Evolutionary conservation across 2,113 vertebrate species (phyloP).

Genomic region (Oreotragus oreotragus): DNA sequence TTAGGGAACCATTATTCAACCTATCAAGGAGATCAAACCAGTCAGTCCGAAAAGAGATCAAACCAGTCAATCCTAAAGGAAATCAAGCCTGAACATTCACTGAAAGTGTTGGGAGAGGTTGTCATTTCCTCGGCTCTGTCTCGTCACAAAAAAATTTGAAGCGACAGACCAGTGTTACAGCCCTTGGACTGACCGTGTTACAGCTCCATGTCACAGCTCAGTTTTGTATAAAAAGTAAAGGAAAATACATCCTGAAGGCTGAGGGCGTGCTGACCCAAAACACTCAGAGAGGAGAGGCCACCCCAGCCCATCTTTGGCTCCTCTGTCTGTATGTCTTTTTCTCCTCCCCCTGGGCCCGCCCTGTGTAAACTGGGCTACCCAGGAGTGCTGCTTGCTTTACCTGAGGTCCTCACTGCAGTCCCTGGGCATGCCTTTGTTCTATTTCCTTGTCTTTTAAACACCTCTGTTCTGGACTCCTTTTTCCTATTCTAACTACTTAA

Average conservation of each 20-base stretch:
- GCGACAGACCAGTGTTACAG: neutral
- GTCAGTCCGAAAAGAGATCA: neutral
- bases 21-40: neutral
- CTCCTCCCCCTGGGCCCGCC: neutral
- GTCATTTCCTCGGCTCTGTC: neutral
- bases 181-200: neutral
- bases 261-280: neutral
- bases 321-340: neutral
- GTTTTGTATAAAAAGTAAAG: neutral
- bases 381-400: neutral
- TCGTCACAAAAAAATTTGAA: neutral
- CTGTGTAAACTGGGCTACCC: neutral
- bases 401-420: neutral
- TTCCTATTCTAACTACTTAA: neutral
- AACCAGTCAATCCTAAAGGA: neutral
- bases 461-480: neutral
- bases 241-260: neutral
- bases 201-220: neutral
- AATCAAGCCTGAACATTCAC: neutral
- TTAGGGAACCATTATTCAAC: neutral
- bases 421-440: neutral
- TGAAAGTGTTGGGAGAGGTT: neutral
- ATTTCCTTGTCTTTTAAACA: neutral
- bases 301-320: neutral
- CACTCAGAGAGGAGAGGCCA: neutral